Conservation (phyloP, 35 echinoderm and acorn worm species). For the Heliocidaris tuberculata region DNA sequence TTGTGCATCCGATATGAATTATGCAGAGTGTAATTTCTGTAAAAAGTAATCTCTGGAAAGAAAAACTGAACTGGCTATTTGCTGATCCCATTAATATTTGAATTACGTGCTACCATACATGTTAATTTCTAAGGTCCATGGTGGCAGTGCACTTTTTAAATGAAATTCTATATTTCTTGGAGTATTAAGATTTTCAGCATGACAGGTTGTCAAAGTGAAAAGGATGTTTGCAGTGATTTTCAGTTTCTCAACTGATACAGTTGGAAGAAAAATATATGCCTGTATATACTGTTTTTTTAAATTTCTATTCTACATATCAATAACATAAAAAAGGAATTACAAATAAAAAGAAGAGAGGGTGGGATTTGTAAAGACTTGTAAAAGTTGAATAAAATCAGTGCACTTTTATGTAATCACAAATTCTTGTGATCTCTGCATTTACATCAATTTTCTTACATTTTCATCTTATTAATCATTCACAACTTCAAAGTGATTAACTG, state of each 20-base stretch:
- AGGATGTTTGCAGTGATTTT: not conserved
- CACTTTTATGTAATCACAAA: not conserved
- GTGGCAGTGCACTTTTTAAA: not conserved
- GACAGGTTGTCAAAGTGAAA: not conserved
- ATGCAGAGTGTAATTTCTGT: conserved; percentile 1
- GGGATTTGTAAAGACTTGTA: too few species aligned
- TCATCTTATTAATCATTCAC: not conserved
- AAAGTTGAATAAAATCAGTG: not conserved
- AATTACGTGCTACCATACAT: not conserved
- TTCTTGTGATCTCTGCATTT: not conserved
- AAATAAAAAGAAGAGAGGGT: not conserved
- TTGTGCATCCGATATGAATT: not conserved
- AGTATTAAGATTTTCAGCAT: not conserved
- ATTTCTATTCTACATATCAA: not conserved
- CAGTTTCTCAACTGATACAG: not conserved
- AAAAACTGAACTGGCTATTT: not conserved
- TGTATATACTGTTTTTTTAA: not conserved
- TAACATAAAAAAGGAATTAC: not conserved
- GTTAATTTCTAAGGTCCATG: not conserved
- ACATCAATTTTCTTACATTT: not conserved
- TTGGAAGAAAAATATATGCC: not conserved
- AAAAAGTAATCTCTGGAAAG: not conserved
- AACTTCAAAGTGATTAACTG: not conserved
- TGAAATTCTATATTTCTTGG: not conserved
- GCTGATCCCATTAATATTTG: conserved; percentile 17